Base-by-base conservation (phyloP, 2,797 vertebrate genomes). In the Leptatherina wallacei region DNA sequence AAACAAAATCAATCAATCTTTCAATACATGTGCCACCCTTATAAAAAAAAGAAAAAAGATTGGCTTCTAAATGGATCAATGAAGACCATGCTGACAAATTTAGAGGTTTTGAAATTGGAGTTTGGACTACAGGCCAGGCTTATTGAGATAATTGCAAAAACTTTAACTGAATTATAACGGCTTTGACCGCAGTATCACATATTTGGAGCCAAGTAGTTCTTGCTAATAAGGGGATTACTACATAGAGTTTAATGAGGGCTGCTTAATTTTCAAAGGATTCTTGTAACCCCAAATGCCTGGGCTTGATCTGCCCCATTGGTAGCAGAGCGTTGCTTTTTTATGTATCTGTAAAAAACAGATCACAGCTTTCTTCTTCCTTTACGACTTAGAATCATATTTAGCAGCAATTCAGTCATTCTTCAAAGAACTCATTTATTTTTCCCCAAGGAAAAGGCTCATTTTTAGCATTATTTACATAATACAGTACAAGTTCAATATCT, bases 401-500 rank as follows among this genome's bases (percentile, higher is more conserved):
- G 33, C 13, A 49, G 3, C 18, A 40, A 62, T 20, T 60, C 33
- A 70, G 24, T 30, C 36, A 56, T 73, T 80, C 22, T 80, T 73
- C 35, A 69, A 81, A 83, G 75, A 84, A 81, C 57, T 81, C 73
- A 81, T 93, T 89, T 90, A 93, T 92, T 93, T 91, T 71, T 78
- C 75, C 81, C 71, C 80, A 77, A 49, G 51, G 52, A 71, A 85
- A 89, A 85, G 91, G 91, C 92, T 90, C 87, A 89, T 85, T 89
- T 78, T 89, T 86, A 71, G 85, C 85, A 91, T 64, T 95, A 95
- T 96, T 94, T 96, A 96, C 95, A 96, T 89, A 84, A 86, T 91
- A 93, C 89, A 92, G 90, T 86, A 88, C 78, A 82, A 44, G 72
- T 83, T 83, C 78, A 71, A 77, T 55, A 81, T 83, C 63, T 90